Evolutionary conservation across 2,113 vertebrate genomes (phyloP).

Genomic region (Vulpes lagopus): DNA sequence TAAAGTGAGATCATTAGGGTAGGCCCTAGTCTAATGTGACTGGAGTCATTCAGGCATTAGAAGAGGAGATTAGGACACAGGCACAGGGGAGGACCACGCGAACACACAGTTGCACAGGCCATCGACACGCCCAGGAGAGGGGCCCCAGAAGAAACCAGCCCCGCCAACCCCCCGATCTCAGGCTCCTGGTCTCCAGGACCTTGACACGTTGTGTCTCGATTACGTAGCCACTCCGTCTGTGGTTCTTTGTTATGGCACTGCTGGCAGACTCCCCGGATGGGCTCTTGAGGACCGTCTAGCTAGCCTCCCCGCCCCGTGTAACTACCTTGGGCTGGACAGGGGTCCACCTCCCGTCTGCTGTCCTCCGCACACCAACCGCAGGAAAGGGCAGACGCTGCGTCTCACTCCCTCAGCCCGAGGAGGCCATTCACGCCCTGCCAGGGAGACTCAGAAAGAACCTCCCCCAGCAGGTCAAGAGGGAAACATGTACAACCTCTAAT

Average conservation of each 20-base stretch:
- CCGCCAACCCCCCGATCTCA: background rate
- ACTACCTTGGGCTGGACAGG: background rate
- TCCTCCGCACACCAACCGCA: background rate
- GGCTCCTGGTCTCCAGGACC: background rate
- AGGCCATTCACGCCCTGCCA: background rate
- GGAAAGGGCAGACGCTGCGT: background rate
- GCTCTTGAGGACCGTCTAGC: background rate
- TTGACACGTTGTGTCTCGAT: background rate
- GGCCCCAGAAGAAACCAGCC: background rate
- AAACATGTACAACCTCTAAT: slow-evolving; percentile 47
- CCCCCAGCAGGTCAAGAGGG: background rate
- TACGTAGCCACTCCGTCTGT: background rate
- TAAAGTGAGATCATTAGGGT: background rate
- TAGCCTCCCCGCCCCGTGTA: background rate
- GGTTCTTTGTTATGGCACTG: background rate
- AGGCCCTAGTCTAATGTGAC: background rate
- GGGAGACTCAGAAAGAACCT: background rate
- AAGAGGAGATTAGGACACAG: background rate
- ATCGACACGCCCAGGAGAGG: background rate
- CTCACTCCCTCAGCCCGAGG: background rate
- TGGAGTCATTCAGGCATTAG: background rate
- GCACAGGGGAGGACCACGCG: background rate
- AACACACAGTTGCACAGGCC: too few species aligned
- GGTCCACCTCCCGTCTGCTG: background rate
- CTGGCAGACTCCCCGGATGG: background rate